Conservation (phyloP, 2,113 vertebrate genomes). For the Lasiurus borealis region DNA sequence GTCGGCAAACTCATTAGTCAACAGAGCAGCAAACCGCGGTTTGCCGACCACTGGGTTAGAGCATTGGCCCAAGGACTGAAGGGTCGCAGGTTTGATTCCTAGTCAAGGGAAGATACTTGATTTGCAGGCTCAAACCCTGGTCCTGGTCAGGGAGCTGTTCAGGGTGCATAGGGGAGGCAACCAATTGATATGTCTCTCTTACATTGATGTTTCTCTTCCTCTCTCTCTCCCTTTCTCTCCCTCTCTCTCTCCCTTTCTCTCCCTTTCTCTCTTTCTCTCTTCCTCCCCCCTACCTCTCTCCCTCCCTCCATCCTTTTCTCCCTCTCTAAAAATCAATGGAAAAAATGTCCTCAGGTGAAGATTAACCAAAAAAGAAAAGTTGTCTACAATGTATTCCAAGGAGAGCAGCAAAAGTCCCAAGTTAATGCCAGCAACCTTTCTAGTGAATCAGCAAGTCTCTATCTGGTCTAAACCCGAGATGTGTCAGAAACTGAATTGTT, state of each 20-base stretch:
- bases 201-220: background rate
- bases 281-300: too few relatives aligned
- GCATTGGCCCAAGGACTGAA: background rate
- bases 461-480: background rate
- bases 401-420: constrained; percentile 11
- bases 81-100: background rate
- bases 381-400: background rate
- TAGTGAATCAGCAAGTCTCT: constrained; percentile 24
- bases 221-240: background rate
- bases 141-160: background rate
- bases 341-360: background rate
- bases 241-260: too few relatives aligned
- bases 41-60: background rate
- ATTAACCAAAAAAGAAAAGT: background rate
- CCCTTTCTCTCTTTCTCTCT: too few relatives aligned
- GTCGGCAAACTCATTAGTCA: too few relatives aligned
- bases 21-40: too few relatives aligned
- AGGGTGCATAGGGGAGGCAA: background rate
- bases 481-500: background rate
- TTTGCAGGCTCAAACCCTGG: background rate
- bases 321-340: background rate
- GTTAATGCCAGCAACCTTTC: background rate
- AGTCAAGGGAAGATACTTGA: background rate
- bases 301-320: too few relatives aligned
- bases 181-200: background rate